Percentiles rank a stretch among this genome's conserved stretches.
Evolutionary conservation across 2,113 vertebrate species (phyloP).

Genomic region (Entomyzon cyanotis): DNA sequence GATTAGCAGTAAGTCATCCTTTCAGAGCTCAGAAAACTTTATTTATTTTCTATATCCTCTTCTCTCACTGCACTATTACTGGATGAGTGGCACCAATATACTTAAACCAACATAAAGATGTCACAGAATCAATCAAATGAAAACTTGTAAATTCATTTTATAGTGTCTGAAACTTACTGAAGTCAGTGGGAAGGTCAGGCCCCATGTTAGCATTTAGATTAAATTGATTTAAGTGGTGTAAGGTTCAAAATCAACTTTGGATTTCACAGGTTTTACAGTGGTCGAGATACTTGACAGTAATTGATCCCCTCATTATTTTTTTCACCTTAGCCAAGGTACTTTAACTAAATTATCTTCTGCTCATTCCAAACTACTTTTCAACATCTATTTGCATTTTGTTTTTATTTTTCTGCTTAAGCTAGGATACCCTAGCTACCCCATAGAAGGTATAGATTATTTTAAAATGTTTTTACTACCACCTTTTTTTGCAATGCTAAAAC

Average conservation of each 20-base stretch:
- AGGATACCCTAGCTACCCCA: neutral
- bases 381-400: neutral
- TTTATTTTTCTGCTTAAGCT: neutral
- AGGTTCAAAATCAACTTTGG: slow-evolving; percentile 1
- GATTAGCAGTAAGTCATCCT: neutral
- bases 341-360: neutral
- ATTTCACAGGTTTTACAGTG: neutral
- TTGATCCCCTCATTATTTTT: neutral
- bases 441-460: neutral
- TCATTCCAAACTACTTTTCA: neutral
- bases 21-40: neutral
- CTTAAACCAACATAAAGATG: neutral
- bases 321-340: neutral
- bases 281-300: neutral
- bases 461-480: neutral
- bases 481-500: neutral
- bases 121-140: neutral
- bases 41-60: neutral
- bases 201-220: neutral
- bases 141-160: slow-evolving; percentile 17
- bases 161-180: neutral
- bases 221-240: neutral
- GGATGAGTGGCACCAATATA: neutral
- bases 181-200: neutral
- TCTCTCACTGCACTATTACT: neutral